A percentile compares a stretch with the other conserved stretches of the same genome.
Evolutionary conservation across 2,113 vertebrate genomes (phyloP).

Genomic region (Sinosuthora webbiana): DNA sequence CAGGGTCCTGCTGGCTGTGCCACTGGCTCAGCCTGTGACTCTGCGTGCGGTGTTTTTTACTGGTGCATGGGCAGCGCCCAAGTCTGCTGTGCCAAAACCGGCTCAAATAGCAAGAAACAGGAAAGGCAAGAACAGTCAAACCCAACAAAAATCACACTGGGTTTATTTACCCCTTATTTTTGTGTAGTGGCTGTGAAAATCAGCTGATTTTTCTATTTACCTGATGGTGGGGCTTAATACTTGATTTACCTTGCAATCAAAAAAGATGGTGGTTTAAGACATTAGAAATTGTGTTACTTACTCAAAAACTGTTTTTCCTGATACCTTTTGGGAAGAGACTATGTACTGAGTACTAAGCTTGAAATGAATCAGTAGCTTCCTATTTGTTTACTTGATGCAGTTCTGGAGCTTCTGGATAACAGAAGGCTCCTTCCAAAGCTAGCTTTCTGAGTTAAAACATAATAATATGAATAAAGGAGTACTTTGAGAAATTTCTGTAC

Average conservation of each 20-base stretch:
- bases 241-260: neutral
- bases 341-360: neutral
- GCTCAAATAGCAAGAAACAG: neutral
- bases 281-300: neutral
- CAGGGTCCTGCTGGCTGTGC: neutral
- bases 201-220: neutral
- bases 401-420: neutral
- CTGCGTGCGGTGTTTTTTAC: rapidly evolving
- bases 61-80: neutral
- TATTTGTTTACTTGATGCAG: neutral
- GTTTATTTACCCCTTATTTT: neutral
- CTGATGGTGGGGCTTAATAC: neutral
- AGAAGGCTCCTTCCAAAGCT: neutral
- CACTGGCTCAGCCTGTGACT: neutral
- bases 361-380: neutral
- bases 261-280: neutral
- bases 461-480: neutral
- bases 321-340: neutral
- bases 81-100: neutral
- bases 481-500: neutral
- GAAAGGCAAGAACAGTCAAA: neutral
- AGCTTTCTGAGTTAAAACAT: neutral
- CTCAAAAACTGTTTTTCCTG: neutral
- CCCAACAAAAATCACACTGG: rapidly evolving
- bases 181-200: neutral